Evolutionary conservation across 2,797 vertebrate genomes (phyloP).

Genomic region (Remorina albescens): DNA sequence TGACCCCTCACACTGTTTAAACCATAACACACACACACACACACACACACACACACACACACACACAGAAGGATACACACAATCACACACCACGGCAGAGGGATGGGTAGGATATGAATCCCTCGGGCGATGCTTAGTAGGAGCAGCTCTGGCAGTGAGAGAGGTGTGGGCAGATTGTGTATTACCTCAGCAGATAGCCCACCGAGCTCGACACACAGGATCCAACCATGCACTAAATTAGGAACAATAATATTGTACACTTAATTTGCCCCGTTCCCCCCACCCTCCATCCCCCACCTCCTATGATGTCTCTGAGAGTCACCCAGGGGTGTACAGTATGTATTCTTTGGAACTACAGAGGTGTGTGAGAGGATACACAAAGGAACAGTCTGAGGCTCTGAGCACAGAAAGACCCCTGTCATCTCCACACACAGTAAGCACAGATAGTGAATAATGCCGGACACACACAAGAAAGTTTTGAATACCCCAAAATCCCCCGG

Average conservation of each 20-base stretch:
- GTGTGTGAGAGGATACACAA: constrained; percentile 64
- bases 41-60: constrained; percentile 22
- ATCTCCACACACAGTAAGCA: constrained; percentile 17
- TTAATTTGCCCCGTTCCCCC: constrained; percentile 89
- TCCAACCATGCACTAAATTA: constrained; percentile 99
- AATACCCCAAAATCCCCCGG: neutral
- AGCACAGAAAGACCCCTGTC: constrained; percentile 40
- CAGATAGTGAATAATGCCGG: constrained; percentile 5
- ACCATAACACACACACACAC: constrained; percentile 41
- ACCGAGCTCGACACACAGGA: constrained; percentile 95
- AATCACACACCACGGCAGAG: constrained; percentile 35
- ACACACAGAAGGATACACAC: constrained; percentile 18
- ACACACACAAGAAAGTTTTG: neutral
- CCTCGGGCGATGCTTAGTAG: constrained; percentile 96
- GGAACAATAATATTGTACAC: constrained; percentile 94
- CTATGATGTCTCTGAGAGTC: constrained; percentile 68
- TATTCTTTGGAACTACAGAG: constrained; percentile 67
- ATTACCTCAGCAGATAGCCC: constrained; percentile 95
- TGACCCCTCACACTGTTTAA: constrained; percentile 48
- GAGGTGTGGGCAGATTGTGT: constrained; percentile 96
- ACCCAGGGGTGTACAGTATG: constrained; percentile 78
- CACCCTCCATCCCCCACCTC: constrained; percentile 54
- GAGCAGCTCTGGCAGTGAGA: constrained; percentile 93
- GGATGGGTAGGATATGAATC: constrained; percentile 84
- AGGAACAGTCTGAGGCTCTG: constrained; percentile 43